These are phyloP conservation scores for Drosophila diplacantha DNA, from an alignment of 2,888 invertebrate genomes.

Conservation along the genomic window DNA sequence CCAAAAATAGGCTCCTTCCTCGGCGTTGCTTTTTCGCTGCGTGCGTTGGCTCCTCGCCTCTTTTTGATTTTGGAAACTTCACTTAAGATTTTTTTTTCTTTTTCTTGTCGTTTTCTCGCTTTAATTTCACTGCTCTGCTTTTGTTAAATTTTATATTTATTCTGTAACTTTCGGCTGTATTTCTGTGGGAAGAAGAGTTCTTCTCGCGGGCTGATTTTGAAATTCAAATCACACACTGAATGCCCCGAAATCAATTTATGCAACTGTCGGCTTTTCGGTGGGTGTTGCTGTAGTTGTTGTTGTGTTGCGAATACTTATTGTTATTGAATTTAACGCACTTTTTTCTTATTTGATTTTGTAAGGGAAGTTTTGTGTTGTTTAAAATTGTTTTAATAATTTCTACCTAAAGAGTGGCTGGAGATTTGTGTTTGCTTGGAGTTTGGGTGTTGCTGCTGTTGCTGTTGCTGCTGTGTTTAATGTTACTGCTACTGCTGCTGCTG, in stretches of 20 bases:
- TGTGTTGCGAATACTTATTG: slow-evolving; percentile 18
- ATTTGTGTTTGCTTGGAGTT: slow-evolving; percentile 12
- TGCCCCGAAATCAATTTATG: slow-evolving; percentile 61
- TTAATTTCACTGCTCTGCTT: slow-evolving; percentile 74
- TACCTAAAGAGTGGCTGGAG: slow-evolving; percentile 18
- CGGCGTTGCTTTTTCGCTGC: slow-evolving; percentile 21
- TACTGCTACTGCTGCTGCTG: slow-evolving; percentile 32
- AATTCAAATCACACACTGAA: slow-evolving; percentile 68
- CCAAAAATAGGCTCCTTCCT: slow-evolving; percentile 68
- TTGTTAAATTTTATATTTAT: slow-evolving; percentile 33
- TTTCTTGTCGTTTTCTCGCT: slow-evolving; percentile 38
- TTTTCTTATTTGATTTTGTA: not conserved
- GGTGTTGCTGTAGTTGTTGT: slow-evolving; percentile 21
- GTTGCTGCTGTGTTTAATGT: slow-evolving; percentile 30
- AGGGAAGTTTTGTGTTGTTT: slow-evolving; percentile 5
- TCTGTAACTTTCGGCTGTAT: slow-evolving; percentile 19
- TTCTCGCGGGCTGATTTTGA: slow-evolving; percentile 50
- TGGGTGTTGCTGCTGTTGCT: slow-evolving; percentile 26
- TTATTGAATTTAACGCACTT: slow-evolving; percentile 50
- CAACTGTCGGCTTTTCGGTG: slow-evolving; percentile 43
- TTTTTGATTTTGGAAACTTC: slow-evolving; percentile 62
- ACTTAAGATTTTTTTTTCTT: slow-evolving; percentile 45
- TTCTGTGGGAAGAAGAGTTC: slow-evolving; percentile 33
- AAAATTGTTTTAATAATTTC: slow-evolving; percentile 6
- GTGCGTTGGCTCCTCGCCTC: slow-evolving; percentile 47